Base-by-base conservation (phyloP, 2,113 vertebrate species). In the Gadus macrocephalus region DNA sequence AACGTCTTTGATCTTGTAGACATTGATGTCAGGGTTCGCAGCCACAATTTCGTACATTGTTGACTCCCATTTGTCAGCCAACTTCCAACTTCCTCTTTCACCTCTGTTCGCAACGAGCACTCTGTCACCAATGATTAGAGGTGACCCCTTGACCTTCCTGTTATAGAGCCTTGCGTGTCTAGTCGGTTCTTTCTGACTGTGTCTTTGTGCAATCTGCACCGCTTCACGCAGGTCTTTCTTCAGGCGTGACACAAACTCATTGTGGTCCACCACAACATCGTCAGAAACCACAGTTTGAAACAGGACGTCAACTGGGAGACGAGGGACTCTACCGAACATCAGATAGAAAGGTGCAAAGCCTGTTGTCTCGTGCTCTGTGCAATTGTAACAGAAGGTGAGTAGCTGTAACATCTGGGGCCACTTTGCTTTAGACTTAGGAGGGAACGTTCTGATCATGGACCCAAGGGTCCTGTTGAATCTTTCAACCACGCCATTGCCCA, bases 321-420 rank as follows among this genome's bases (percentile, higher is more conserved):
- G 58, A 35, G 66, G 67, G n/a, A 69, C 27, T 19, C 67, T 63
- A 16, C 72, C 72, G 69, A 66, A 69, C 72, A 74, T 74, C 17
- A 69, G 72, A 15, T 53, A 53, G 15, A 53, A 53, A 53, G 49
- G 53, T 53, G 53, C 53, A 53, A 53, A 25, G 53, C 53, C 8
- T 8, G 53, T 53, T 3, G 53, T 53, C 53, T 53, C 53, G 15
- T 53, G 53, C 15, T 53, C 53, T 53, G 53, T 53, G 15, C 15
- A 53, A 53, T 53, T 53, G 53, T 53, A 53, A 53, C 53, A 53
- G 53, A 53, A 53, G 3, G 53, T 53, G 8, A 53, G 15, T 8
- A 15, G 8, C 53, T 53, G 53, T 53, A 53, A 53, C 53, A 53
- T 53, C 1, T 53, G 8, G 8, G 53, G 53, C 53, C 53, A 53